These are phyloP conservation scores for Pollimyrus isidori DNA, from an alignment of 2,113 vertebrate genomes.

Conservation along the genomic window DNA sequence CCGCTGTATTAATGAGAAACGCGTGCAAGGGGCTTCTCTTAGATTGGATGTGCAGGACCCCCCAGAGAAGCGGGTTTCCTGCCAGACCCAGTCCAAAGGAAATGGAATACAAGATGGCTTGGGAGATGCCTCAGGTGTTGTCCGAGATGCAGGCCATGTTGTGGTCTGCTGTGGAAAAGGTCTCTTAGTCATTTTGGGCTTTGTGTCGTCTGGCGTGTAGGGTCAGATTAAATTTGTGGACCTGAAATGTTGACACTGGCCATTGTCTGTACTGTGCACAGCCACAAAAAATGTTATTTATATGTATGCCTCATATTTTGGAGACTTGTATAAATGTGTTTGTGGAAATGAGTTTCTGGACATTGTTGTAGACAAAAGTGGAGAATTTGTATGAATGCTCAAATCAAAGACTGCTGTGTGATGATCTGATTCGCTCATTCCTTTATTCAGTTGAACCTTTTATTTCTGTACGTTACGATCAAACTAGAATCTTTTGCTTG, in stretches of 20 bases:
- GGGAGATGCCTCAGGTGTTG: constrained; percentile 49
- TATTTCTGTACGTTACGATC: not conserved
- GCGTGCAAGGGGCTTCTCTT: constrained; percentile 78
- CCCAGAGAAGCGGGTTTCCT: constrained; percentile 77
- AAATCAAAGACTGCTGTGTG: not conserved
- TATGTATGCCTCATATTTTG: not conserved
- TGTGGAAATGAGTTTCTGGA: not conserved
- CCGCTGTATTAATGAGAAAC: constrained; percentile 76
- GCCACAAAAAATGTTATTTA: not conserved
- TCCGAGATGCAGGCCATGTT: constrained; percentile 36
- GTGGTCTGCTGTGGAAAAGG: not conserved
- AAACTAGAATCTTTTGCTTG: not conserved
- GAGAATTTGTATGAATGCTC: not conserved
- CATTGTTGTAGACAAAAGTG: not conserved
- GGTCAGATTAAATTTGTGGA: no score
- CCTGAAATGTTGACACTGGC: not conserved
- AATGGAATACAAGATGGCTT: constrained; percentile 61
- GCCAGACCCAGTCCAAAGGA: constrained; percentile 71
- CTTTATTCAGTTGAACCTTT: not conserved
- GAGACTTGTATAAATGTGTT: not conserved
- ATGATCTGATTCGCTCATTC: not conserved
- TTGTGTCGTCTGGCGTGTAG: not conserved
- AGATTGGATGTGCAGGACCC: constrained; percentile 69
- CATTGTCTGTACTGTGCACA: not conserved
- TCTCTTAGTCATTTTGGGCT: not conserved